Evolutionary conservation across 2,797 vertebrate genomes (phyloP).

Genomic region (Amniataba percoides): DNA sequence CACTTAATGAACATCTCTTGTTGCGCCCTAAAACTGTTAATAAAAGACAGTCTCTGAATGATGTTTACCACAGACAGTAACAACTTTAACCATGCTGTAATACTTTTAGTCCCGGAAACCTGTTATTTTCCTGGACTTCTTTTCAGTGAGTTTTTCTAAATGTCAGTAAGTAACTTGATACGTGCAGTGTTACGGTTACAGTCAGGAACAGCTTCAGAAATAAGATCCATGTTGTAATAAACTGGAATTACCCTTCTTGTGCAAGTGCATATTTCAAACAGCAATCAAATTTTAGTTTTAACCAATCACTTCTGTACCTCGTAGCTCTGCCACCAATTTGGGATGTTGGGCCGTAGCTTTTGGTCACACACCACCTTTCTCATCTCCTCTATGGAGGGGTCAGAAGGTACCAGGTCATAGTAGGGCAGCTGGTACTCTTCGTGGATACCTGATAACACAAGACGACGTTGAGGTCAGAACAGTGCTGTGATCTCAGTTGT

Average conservation of each 20-base stretch:
- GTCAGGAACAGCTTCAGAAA: background rate
- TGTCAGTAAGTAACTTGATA: background rate
- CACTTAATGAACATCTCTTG: background rate
- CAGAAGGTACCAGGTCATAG: constrained; percentile 94
- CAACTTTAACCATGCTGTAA: background rate
- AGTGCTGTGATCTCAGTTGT: constrained; percentile 7
- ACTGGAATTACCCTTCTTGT: background rate
- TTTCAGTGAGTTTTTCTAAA: constrained; percentile 7
- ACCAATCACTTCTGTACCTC: constrained; percentile 84
- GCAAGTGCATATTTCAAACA: background rate
- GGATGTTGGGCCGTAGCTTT: constrained; percentile 93
- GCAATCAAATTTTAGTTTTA: background rate
- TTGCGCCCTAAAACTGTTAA: background rate
- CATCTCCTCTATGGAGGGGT: constrained; percentile 98
- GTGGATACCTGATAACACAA: constrained; percentile 87
- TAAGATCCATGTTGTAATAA: background rate
- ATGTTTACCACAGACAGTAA: background rate
- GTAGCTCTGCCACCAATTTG: constrained; percentile 97
- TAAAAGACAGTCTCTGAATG: background rate
- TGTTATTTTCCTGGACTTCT: background rate
- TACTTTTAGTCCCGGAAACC: background rate
- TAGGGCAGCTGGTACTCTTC: constrained; percentile 97
- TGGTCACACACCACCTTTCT: constrained; percentile 96
- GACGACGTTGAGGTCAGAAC: constrained; percentile 27
- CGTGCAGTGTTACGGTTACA: background rate